Percentiles rank a stretch among this genome's conserved stretches.
Evolutionary conservation across 2,113 vertebrate genomes (phyloP).

Genomic region (Tetraodon nigroviridis): DNA sequence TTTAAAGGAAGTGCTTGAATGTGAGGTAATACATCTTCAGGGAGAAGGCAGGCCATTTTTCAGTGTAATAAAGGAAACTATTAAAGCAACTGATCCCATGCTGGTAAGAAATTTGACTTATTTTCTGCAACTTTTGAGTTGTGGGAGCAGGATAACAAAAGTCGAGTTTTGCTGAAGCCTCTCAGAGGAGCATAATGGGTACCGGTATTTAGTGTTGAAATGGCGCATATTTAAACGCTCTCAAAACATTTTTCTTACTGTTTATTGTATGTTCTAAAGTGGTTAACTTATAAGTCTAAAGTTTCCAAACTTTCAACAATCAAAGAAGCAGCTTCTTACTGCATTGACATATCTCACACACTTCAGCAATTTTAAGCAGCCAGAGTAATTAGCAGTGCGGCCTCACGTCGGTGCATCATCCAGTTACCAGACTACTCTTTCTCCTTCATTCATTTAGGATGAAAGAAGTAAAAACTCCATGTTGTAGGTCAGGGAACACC

Average conservation of each 20-base stretch:
- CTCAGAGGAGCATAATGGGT: too few species aligned
- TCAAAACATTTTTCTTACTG: too few species aligned
- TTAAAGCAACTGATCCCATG: conserved; percentile 2
- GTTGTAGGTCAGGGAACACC: conserved; percentile 26
- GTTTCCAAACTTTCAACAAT: background rate
- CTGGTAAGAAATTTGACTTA: background rate
- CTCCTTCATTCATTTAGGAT: conserved; percentile 16
- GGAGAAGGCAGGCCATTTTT: background rate
- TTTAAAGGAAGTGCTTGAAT: conserved; percentile 15
- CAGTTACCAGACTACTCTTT: conserved; percentile 21
- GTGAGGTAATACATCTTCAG: conserved; percentile 19
- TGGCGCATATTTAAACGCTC: too few species aligned
- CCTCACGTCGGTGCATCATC: conserved; percentile 36
- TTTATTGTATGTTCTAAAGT: too few species aligned
- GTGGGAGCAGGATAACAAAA: background rate
- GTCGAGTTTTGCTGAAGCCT: too few species aligned
- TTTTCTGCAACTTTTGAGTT: too few species aligned
- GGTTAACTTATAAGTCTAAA: too few species aligned
- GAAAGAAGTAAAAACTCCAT: background rate
- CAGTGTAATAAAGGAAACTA: conserved; percentile 3
- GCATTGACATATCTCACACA: background rate
- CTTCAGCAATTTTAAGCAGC: conserved; percentile 23
- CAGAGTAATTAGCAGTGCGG: conserved; percentile 26
- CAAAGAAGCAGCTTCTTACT: background rate
- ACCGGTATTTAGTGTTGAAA: too few species aligned